These are phyloP conservation scores for Spilarctia lutea DNA, from an alignment of 2,888 invertebrate genomes.

Conservation along the genomic window DNA sequence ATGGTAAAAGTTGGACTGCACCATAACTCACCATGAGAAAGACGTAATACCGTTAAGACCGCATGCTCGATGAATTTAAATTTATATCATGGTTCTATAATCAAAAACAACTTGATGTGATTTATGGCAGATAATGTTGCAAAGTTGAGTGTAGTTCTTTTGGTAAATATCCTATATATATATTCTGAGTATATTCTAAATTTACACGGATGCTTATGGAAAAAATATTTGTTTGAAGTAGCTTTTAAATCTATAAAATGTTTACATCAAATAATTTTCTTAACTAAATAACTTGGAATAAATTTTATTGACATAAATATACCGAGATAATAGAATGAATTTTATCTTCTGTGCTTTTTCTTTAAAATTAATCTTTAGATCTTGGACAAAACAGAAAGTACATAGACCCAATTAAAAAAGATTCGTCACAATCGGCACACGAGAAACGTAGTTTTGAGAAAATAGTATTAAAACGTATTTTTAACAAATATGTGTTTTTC, in stretches of 20 bases:
- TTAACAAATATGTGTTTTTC: no score
- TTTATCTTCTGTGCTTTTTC: no score
- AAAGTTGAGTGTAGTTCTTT: neutral
- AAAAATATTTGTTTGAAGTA: neutral
- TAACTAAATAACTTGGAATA: neutral
- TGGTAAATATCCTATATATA: neutral
- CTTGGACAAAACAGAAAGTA: no score
- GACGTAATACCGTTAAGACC: slow-evolving; percentile 41
- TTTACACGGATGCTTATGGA: neutral
- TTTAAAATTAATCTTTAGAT: no score
- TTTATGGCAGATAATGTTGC: slow-evolving; percentile 4
- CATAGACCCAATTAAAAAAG: no score
- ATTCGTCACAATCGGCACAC: no score
- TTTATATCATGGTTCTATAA: slow-evolving; percentile 34
- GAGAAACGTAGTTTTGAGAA: no score
- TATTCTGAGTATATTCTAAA: neutral
- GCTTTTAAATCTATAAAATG: neutral
- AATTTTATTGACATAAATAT: no score
- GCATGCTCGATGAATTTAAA: slow-evolving; percentile 41
- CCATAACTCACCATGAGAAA: slow-evolving; percentile 48
- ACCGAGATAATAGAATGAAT: no score
- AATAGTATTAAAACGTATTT: neutral
- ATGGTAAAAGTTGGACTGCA: slow-evolving; percentile 47
- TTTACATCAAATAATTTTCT: neutral
- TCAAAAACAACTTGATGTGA: slow-evolving; percentile 20